Evolutionary conservation across 2,797 vertebrate species (phyloP), one percentile per base, ranked within the genome.

Genomic region (Acanthis flammea): DNA sequence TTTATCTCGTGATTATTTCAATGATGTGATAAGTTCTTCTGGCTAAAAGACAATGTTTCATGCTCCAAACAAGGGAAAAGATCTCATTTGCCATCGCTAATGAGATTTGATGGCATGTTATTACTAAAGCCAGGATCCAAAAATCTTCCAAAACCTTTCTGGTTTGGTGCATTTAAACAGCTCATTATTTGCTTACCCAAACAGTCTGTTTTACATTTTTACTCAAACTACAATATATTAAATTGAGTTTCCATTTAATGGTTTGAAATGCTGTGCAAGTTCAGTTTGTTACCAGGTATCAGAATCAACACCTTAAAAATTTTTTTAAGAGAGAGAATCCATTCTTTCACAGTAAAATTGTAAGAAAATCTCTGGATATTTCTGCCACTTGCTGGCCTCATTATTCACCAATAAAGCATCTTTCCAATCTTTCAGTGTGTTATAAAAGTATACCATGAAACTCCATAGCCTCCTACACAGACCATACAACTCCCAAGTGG

Each of bases 41-140:
- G 72, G 66, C 44, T 92, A 70, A 88, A 88, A 86, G 51, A 86
- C 23, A 87, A 2, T 72, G 95, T 80, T 94, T 96, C 73, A 88
- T 0, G 1, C 65, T 91, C 37, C 65, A 84, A 90, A 88, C 55
- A 57, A 80, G 51, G 55, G 15, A 88, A 78, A 71, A 83, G 15
- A 94, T 70, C 62, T 94, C 66, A 84, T 92, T 67, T 90, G 79
- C 76, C 58, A 60, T 53, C 91, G 84, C 73, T 84, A 94, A 94
- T 4, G 18, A 92, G 79, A 94, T 86, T 80, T 84, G 77, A 35
- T 84, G 58, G 58, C 33, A 66, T 70, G 78, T 94, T 65, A 86
- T 88, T 88, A 86, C 23, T 88, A 88, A 92, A 90, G 48, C 35
- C 24, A 60, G 12, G 33, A 81, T 48, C 63, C 63, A 75, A 90